These are phyloP conservation scores for Butastur rufipennis DNA, from an alignment of 2,113 vertebrate species.

Conservation along the genomic window DNA sequence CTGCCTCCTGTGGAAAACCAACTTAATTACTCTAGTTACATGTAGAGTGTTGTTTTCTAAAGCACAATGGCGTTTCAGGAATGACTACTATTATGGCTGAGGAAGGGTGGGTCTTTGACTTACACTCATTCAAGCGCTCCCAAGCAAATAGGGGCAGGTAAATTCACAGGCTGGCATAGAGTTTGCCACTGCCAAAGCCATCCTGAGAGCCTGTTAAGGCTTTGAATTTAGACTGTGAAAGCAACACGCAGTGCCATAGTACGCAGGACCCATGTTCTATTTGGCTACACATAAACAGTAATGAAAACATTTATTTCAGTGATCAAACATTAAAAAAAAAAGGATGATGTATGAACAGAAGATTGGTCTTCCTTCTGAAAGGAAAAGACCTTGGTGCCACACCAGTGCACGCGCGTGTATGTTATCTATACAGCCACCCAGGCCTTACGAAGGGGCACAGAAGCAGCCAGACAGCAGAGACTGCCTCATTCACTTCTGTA, in stretches of 20 bases:
- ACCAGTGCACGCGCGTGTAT: rapidly evolving
- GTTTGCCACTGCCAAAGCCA: not conserved
- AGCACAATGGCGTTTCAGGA: not conserved
- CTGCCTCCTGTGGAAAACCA: not conserved
- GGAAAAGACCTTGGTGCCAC: not conserved
- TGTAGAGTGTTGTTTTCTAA: not conserved
- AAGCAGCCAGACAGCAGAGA: not conserved
- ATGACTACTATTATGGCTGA: not conserved
- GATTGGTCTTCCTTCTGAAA: not conserved
- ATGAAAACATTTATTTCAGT: not conserved
- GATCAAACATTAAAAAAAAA: not conserved
- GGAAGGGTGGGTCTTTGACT: not conserved
- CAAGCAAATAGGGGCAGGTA: not conserved
- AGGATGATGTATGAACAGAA: not conserved
- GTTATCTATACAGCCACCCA: not conserved
- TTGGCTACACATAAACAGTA: not conserved
- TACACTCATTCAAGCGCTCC: not conserved
- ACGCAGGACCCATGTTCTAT: not conserved
- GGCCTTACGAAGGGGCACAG: not conserved
- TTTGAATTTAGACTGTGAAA: not conserved
- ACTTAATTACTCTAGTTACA: not conserved
- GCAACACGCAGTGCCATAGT: not conserved
- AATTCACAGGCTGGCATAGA: not conserved
- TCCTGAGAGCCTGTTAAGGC: not conserved
- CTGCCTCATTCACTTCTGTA: not conserved